Evolutionary conservation across 2,797 vertebrate genomes (phyloP).

Genomic region (Lycodopsis pacificus): DNA sequence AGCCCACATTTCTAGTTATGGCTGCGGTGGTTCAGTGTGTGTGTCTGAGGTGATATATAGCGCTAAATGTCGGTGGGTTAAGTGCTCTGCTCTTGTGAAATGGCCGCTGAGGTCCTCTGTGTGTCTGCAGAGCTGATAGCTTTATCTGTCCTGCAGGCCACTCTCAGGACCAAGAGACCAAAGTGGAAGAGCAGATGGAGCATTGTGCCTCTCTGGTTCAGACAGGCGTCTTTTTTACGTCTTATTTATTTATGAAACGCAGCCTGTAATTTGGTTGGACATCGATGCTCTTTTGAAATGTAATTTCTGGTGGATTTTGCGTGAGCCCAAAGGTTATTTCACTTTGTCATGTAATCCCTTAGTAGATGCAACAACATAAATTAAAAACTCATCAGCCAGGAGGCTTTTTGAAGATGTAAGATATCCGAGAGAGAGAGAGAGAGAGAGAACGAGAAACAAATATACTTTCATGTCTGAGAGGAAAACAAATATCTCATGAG

Average conservation of each 20-base stretch:
- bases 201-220: not conserved
- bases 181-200: conserved; percentile 49
- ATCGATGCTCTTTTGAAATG: not conserved
- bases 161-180: conserved; percentile 17
- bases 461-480: not conserved
- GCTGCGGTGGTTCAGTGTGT: conserved; percentile 26
- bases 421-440: not conserved
- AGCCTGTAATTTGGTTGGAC: conserved; percentile 5
- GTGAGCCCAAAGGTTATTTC: conserved; percentile 6
- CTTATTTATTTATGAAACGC: not conserved
- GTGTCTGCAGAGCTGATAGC: conserved; percentile 42
- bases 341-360: conserved; percentile 11
- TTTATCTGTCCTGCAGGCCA: conserved; percentile 34
- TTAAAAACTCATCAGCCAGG: conserved; percentile 20
- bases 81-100: conserved; percentile 61
- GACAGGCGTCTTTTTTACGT: not conserved
- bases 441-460: conserved; percentile 5
- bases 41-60: conserved; percentile 59
- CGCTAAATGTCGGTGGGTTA: conserved; percentile 62
- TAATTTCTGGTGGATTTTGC: conserved; percentile 18
- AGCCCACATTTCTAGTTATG: conserved; percentile 12
- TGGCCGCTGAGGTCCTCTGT: conserved; percentile 40
- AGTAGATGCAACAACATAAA: not conserved
- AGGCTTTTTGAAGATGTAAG: conserved; percentile 1
- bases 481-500: conserved; percentile 15